phyloP scores from a whole-genome alignment of 2,113 vertebrate species.

The Sinocyclocheilus grahami region DNA sequence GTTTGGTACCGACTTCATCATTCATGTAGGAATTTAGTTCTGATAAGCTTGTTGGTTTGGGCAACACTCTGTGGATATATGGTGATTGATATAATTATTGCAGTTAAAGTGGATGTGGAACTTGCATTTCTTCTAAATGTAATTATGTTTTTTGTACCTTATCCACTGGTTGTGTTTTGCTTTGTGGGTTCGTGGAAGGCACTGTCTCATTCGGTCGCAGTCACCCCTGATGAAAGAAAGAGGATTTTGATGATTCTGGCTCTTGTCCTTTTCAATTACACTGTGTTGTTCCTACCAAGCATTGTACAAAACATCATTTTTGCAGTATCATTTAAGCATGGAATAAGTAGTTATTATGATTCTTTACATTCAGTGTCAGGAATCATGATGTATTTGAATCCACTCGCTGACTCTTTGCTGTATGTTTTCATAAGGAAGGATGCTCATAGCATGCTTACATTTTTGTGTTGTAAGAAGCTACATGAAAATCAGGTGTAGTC shows the following conservation, averaged over 20 bases:
- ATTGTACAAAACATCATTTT: background rate
- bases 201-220: conserved; percentile 24
- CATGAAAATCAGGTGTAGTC: background rate
- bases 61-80: background rate
- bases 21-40: background rate
- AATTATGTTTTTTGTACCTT: conserved; percentile 32
- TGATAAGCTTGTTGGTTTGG: conserved; percentile 33
- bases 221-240: conserved; percentile 35
- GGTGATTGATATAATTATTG: background rate
- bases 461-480: conserved; percentile 13
- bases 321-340: background rate
- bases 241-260: conserved; percentile 42
- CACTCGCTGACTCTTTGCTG: conserved; percentile 42
- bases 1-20: conserved; percentile 44
- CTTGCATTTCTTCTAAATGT: background rate
- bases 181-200: conserved; percentile 37
- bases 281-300: conserved; percentile 40
- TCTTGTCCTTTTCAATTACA: conserved; percentile 45
- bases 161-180: conserved; percentile 40
- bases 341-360: background rate
- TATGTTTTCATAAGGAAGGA: conserved; percentile 48
- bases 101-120: background rate
- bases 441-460: background rate
- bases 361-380: background rate
- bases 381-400: conserved; percentile 36